Percentiles rank a stretch among this genome's conserved stretches.
Evolutionary conservation across 2,888 invertebrate species (phyloP).

Genomic region (Coelopa pilipes): DNA sequence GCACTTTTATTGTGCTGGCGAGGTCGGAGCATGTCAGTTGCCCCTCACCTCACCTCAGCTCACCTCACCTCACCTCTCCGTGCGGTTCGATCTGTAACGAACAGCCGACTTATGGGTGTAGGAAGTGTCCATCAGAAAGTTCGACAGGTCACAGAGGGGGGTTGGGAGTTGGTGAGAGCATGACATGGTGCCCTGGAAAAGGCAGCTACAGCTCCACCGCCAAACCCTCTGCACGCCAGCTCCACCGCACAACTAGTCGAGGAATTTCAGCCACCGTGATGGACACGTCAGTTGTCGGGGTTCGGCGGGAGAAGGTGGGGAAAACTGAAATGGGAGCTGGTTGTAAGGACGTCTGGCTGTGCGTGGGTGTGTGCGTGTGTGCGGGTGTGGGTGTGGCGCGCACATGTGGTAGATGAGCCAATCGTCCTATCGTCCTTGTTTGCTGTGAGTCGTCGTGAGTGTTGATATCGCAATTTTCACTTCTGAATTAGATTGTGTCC

Average conservation of each 20-base stretch:
- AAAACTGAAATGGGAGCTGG: background rate
- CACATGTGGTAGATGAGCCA: background rate
- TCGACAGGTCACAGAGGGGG: constrained; percentile 2
- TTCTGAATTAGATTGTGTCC: constrained; percentile 27
- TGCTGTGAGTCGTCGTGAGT: constrained; percentile 15
- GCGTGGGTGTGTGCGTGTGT: background rate
- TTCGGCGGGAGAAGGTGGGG: background rate
- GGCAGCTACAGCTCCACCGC: background rate
- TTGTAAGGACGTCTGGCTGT: background rate
- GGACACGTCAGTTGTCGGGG: no score
- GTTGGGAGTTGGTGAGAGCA: background rate
- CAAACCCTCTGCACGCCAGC: background rate
- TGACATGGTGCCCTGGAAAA: background rate
- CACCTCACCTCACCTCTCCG: no score
- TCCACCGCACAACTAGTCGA: no score
- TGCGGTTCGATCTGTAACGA: background rate
- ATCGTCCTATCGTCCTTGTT: background rate
- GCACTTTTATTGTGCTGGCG: no score
- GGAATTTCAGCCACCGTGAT: no score
- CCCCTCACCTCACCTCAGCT: no score
- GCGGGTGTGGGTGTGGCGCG: no score
- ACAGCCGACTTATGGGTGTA: constrained; percentile 17
- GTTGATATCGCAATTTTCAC: constrained; percentile 32
- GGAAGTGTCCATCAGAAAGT: constrained; percentile 27
- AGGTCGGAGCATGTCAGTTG: no score